Base-by-base conservation (phyloP, 2,888 invertebrate species). In the Saturnia japonica region DNA sequence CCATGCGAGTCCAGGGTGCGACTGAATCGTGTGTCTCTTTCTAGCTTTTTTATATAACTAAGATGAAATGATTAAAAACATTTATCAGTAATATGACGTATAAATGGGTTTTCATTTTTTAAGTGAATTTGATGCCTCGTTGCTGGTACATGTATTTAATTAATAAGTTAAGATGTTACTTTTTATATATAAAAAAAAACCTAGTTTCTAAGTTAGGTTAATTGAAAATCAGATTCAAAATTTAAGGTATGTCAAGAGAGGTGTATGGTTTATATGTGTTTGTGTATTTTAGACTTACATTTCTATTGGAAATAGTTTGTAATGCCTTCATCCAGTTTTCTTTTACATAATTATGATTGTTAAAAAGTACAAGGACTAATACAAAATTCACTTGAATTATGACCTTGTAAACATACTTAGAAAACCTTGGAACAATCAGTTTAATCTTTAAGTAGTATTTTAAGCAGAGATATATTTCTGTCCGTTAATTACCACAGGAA, bases 1-100 rank as follows among this genome's bases (percentile, higher is more conserved):
- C 57, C 64, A 64, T 81, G 86, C 86, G 81, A 83, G 88, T 83
- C 88, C 82, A 70, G 28, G 70, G 86, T 74, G 86, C 84, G 91
- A 91, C 89, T 91, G 91, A 89, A 12, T 72, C 73, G 80, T 78
- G 82, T 82, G 70, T 70, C 51, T 67, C 42, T 85, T 84, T 87
- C 81, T 88, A 88, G 88, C 87, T 91, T 91, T 89, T 90, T 87
- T 80, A 85, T 84, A 81, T 80, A 43, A 22, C 67, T 51, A 67
- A 66, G 45, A 62, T 69, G 69, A 62, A 68, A 69, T n/a, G 28
- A 40, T 72, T 79, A 76, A 79, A 47, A 22, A 19, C 47, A 66
- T 72, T 67, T 28, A 67, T 43, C 67, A 70, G 70, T 67, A 34
- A 67, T 60, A 1, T 60, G 57, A 25, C 11, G 14, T 60, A 4